A percentile compares a stretch with the other conserved stretches of the same genome.
These are phyloP conservation scores for Lepilemur septentrionalis DNA, from an alignment of 2,797 vertebrate species.

Conservation along the genomic window DNA sequence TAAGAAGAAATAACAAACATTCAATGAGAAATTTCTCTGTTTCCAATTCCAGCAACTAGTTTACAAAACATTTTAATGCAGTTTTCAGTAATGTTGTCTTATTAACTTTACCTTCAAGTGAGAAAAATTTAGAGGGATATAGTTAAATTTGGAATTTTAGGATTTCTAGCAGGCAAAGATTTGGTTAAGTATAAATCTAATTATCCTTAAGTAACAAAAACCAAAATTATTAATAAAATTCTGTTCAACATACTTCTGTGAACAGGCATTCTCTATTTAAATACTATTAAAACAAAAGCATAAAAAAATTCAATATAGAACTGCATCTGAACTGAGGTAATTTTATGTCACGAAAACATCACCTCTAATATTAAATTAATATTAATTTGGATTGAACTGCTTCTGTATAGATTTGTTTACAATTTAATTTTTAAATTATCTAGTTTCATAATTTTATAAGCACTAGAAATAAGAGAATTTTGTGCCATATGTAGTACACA, in stretches of 20 bases:
- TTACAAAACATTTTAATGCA: not conserved
- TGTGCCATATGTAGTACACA: not conserved
- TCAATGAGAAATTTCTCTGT: conserved; percentile 5
- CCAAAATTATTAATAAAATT: not conserved
- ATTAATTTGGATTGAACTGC: conserved; percentile 15
- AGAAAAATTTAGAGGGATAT: not conserved
- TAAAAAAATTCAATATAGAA: not conserved
- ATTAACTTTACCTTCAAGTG: conserved; percentile 1
- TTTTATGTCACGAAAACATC: not conserved
- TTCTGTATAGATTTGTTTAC: not conserved
- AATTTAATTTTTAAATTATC: not conserved
- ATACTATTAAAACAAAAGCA: not conserved
- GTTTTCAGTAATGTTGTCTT: not conserved
- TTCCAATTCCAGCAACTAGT: not conserved
- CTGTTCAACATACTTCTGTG: not conserved
- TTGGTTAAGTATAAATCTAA: not conserved
- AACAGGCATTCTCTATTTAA: not conserved
- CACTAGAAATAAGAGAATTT: not conserved
- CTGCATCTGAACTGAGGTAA: not conserved
- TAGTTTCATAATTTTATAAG: not conserved
- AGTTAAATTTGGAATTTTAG: conserved; percentile 17
- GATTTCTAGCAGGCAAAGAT: not conserved
- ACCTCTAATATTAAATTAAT: not conserved
- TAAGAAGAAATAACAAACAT: conserved; percentile 36
- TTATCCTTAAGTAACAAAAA: conserved; percentile 21